Conservation (phyloP, 2,113 vertebrate species). For the Gobio gobio region DNA sequence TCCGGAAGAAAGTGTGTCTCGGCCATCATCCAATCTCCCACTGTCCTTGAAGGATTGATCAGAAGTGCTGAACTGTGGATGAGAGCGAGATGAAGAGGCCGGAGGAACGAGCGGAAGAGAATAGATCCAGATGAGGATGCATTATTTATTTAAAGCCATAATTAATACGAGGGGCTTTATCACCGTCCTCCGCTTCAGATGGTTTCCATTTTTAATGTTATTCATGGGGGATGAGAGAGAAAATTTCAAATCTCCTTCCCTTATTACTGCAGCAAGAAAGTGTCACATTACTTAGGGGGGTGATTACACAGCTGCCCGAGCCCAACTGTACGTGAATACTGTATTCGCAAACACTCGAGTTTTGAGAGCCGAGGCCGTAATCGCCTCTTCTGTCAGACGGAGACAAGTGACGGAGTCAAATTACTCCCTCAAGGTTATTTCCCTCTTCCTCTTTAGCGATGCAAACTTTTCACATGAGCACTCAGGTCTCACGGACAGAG, state of each 20-base stretch:
- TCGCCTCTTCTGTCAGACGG: constrained; percentile 48
- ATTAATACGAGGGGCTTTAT: constrained; percentile 69
- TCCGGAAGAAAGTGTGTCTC: constrained; percentile 37
- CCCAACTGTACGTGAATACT: constrained; percentile 60
- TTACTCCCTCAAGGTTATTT: constrained; percentile 57
- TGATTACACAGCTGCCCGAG: constrained; percentile 61
- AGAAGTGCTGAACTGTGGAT: constrained; percentile 50
- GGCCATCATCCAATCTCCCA: constrained; percentile 54
- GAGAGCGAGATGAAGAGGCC: constrained; percentile 42
- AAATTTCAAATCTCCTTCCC: constrained; percentile 61
- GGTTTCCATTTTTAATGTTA: constrained; percentile 70
- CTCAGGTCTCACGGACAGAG: constrained; percentile 43
- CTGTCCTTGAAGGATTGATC: constrained; percentile 62
- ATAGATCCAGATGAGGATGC: constrained; percentile 62
- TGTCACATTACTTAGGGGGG: constrained; percentile 64
- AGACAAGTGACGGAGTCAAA: constrained; percentile 52
- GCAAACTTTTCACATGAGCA: constrained; percentile 58
- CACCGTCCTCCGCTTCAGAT: constrained; percentile 57
- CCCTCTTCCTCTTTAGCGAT: constrained; percentile 43
- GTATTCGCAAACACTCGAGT: constrained; percentile 54
- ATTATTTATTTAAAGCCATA: constrained; percentile 72
- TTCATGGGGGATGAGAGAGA: constrained; percentile 64
- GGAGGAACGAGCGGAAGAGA: constrained; percentile 48
- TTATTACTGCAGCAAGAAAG: constrained; percentile 62
- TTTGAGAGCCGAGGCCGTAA: constrained; percentile 46